Evolutionary conservation across 2,113 vertebrate species (phyloP), one percentile per base, ranked within the genome.

Genomic region (Chaenogobius annularis): DNA sequence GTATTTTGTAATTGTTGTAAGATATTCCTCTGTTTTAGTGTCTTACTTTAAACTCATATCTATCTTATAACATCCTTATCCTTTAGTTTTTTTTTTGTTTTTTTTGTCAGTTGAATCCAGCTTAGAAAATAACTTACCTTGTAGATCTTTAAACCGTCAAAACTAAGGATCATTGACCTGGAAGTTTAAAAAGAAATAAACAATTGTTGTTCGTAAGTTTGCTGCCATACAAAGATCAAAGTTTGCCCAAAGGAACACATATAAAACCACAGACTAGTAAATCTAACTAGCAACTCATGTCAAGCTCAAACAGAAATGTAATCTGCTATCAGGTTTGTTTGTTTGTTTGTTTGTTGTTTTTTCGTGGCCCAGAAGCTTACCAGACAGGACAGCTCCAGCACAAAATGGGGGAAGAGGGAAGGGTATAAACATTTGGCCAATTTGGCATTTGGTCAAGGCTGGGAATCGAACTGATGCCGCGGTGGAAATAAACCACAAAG

Each of bases 1-100:
- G 68, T 17, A 70, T 50, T 75, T 74, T 78, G 62, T 68, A 37
- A 59, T 23, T 22, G 23, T 31, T 7, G 11, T 17, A 48, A 48
- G 14, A 48, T 7, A 17, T 48, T 47, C 1, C 46, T 47, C 12
- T 14, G 46, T n/a, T 52, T 22, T 22, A 20, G 20, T 58, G 23
- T 6, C 10, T 58, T 58, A 13, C 55, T 26, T 26, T 26, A 23
- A 3, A 26, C 22, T 26, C 1, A 58, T 3, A 22, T 23, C 19
- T 55, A 20, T 5, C 47, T 9, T 10, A 50, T 19, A 48, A 48
- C 47, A 48, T 8, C 0, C n/a, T 10, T 54, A 54, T 54, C 17
- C 17, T 54, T n/a, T 7, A 52, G 48, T 19, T 9, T 31, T 31
- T 31, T 20, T 54, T 54, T n/a, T n/a, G n/a, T n/a, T 54, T 19